These are phyloP conservation scores for Lepidostoma basale DNA, from an alignment of 1,140 invertebrate species.

Conservation along the genomic window DNA sequence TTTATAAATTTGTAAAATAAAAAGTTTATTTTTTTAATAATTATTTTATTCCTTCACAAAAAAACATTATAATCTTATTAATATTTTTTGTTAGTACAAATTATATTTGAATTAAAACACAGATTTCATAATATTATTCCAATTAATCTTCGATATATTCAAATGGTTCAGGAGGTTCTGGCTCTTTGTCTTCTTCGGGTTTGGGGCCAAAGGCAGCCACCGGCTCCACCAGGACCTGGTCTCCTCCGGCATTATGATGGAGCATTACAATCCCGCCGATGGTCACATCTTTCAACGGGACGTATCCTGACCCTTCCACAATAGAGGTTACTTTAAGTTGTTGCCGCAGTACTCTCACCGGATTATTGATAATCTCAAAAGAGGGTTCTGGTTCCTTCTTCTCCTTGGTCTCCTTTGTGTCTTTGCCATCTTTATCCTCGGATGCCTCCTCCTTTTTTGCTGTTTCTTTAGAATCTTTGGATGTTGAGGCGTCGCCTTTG, in stretches of 20 bases:
- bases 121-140: slow-evolving; percentile 17
- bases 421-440: slow-evolving; percentile 62
- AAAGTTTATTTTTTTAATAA: too few species aligned
- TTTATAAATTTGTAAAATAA: too few species aligned
- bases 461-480: slow-evolving; percentile 59
- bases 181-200: slow-evolving; percentile 93
- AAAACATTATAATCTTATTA: too few species aligned
- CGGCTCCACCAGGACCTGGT: slow-evolving; percentile 91
- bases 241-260: slow-evolving; percentile 78
- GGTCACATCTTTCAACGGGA: slow-evolving; percentile 87
- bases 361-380: slow-evolving; percentile 93
- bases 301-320: slow-evolving; percentile 80
- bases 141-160: slow-evolving; percentile 88
- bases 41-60: slow-evolving; percentile 22
- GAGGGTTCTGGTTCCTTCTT: slow-evolving; percentile 85
- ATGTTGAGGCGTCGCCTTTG: slow-evolving; percentile 61
- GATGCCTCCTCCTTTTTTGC: slow-evolving; percentile 56
- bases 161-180: slow-evolving; percentile 95
- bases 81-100: too few species aligned
- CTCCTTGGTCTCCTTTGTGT: slow-evolving; percentile 66
- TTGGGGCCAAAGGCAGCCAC: slow-evolving; percentile 94
- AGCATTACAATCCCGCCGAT: slow-evolving; percentile 97
- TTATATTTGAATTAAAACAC: too few species aligned
- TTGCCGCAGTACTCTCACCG: slow-evolving; percentile 90
- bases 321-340: slow-evolving; percentile 89